These are phyloP conservation scores for Syndactyla subalaris DNA, from an alignment of 2,797 vertebrate genomes.

Conservation along the genomic window DNA sequence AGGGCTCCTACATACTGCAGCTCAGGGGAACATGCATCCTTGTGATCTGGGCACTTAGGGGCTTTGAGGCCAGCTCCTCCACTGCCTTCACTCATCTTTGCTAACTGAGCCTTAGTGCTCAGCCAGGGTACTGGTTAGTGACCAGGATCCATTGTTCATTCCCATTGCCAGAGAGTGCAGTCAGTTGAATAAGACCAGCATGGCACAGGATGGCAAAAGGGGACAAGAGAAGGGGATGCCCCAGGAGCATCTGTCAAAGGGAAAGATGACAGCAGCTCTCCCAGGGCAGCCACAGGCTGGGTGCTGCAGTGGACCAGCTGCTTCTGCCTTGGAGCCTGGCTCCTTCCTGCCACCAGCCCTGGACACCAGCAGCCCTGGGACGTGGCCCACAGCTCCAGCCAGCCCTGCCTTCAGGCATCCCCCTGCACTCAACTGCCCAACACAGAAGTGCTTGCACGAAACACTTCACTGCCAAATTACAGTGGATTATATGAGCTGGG, in stretches of 20 bases:
- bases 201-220: background rate
- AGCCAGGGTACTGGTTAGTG: background rate
- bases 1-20: background rate
- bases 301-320: background rate
- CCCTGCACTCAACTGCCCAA: background rate
- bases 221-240: background rate
- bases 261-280: background rate
- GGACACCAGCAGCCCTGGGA: background rate
- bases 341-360: background rate
- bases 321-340: background rate
- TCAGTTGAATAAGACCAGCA: background rate
- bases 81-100: background rate
- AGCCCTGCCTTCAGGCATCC: background rate
- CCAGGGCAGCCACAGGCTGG: background rate
- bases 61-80: background rate
- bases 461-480: background rate
- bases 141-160: background rate
- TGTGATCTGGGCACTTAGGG: background rate
- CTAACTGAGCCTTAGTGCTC: background rate
- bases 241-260: background rate
- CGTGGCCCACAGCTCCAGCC: background rate
- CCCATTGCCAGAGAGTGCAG: background rate
- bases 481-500: rapidly evolving
- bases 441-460: background rate
- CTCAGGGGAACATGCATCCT: rapidly evolving